phyloP scores from a whole-genome alignment of 2,888 invertebrate genomes.

The Nemoura dubitans region DNA sequence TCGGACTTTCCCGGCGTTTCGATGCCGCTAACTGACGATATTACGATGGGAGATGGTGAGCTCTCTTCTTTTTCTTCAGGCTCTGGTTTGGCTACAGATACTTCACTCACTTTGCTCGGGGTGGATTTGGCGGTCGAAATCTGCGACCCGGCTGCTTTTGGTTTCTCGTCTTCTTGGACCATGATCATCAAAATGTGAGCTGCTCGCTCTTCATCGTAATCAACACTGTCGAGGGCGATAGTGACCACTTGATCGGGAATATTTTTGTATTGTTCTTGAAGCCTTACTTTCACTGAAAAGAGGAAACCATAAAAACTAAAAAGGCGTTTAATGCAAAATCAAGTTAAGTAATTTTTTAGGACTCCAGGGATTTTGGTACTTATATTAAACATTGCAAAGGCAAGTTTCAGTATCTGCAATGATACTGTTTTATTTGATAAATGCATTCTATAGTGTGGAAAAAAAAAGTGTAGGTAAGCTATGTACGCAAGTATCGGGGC shows the following conservation, averaged over 20 bases:
- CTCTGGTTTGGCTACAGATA: background rate
- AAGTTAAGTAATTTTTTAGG: no score
- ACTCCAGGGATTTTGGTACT: no score
- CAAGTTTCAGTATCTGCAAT: no score
- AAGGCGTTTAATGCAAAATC: no score
- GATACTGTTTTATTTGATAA: no score
- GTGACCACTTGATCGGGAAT: slow-evolving; percentile 83
- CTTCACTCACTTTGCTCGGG: slow-evolving; percentile 15
- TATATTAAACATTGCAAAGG: no score
- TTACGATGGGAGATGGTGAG: slow-evolving; percentile 42
- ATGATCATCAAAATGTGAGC: slow-evolving; percentile 80
- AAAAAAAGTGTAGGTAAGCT: no score
- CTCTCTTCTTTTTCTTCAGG: slow-evolving; percentile 41
- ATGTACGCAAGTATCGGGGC: no score
- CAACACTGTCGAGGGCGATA: slow-evolving; percentile 88
- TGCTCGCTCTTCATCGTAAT: slow-evolving; percentile 84
- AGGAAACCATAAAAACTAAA: slow-evolving; percentile 16
- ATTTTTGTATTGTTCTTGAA: slow-evolving; percentile 77
- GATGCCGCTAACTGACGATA: background rate
- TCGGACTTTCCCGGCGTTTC: slow-evolving; percentile 52
- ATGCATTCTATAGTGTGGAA: no score
- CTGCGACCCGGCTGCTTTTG: slow-evolving; percentile 25
- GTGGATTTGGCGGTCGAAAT: background rate
- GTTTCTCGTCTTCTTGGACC: slow-evolving; percentile 70
- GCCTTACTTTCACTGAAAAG: slow-evolving; percentile 70